phyloP scores from a whole-genome alignment of 1,140 invertebrate species.

The Mercenaria mercenaria region DNA sequence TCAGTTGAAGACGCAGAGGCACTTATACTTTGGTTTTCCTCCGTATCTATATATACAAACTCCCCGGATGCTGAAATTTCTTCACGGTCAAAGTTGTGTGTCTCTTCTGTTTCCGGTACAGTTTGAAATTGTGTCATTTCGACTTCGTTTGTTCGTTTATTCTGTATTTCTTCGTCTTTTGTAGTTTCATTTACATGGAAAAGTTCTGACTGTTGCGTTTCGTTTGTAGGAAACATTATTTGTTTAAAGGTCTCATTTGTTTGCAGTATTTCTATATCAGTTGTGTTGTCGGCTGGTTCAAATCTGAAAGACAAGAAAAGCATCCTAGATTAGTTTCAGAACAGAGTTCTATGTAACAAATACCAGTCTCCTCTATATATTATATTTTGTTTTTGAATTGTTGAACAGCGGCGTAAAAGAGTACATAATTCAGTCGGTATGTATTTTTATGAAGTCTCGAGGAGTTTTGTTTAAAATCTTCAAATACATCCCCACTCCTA shows the following conservation, averaged over 20 bases:
- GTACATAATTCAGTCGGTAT: too few species aligned
- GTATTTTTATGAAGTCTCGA: too few species aligned
- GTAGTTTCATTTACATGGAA: background rate
- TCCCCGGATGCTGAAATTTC: background rate
- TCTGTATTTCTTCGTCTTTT: background rate
- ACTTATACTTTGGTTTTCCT: background rate
- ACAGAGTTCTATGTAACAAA: too few species aligned
- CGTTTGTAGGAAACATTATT: constrained; percentile 1
- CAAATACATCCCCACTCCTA: too few species aligned
- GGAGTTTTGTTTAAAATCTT: too few species aligned
- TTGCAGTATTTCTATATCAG: background rate
- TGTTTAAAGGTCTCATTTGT: background rate
- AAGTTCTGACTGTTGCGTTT: background rate
- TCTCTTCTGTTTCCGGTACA: background rate
- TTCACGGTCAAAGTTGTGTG: too few species aligned
- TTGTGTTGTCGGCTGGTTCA: background rate
- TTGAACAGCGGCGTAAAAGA: too few species aligned
- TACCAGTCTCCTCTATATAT: too few species aligned
- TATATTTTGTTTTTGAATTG: too few species aligned
- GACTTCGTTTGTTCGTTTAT: background rate
- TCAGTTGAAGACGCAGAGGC: too few species aligned
- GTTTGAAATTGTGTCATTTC: background rate
- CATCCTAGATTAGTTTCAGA: too few species aligned
- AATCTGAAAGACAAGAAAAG: background rate
- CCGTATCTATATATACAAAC: background rate